Evolutionary conservation across 2,888 invertebrate genomes (phyloP).

Genomic region (Alcis repandata): DNA sequence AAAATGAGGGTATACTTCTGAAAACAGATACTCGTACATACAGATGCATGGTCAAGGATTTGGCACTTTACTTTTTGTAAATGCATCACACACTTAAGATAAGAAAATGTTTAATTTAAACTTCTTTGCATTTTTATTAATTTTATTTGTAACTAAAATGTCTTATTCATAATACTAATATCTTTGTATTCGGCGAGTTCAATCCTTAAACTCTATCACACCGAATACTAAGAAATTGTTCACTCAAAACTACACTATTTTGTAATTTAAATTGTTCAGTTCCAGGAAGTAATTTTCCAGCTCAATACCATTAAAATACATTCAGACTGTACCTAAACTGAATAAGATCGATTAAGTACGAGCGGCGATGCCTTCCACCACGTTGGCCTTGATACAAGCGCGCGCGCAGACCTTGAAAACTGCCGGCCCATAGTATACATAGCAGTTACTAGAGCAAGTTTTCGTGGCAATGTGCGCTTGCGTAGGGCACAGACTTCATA

Average conservation of each 20-base stretch:
- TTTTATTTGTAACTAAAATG: too few species aligned
- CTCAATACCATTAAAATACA: constrained; percentile 26
- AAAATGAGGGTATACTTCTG: constrained; percentile 12
- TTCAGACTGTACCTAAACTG: constrained; percentile 24
- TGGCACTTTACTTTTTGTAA: background rate
- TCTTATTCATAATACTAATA: too few species aligned
- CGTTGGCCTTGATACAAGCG: constrained; percentile 71
- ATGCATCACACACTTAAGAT: too few species aligned
- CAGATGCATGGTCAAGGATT: background rate
- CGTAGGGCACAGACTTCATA: constrained; percentile 60
- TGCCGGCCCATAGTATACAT: constrained; percentile 52
- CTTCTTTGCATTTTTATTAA: too few species aligned
- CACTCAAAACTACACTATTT: background rate
- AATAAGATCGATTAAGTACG: constrained; percentile 37
- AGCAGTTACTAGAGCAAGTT: constrained; percentile 28
- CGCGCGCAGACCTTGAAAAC: constrained; percentile 77
- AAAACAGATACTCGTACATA: background rate
- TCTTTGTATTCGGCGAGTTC: too few species aligned
- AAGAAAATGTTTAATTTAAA: too few species aligned
- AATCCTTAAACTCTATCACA: background rate
- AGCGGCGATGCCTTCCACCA: constrained; percentile 53
- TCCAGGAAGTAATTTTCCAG: constrained; percentile 34
- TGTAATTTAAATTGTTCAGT: constrained; percentile 3
- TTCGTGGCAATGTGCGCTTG: constrained; percentile 63
- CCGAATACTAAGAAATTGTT: background rate